Evolutionary conservation across 1,140 invertebrate species (phyloP).

Genomic region (Leptoteleia sp.): DNA sequence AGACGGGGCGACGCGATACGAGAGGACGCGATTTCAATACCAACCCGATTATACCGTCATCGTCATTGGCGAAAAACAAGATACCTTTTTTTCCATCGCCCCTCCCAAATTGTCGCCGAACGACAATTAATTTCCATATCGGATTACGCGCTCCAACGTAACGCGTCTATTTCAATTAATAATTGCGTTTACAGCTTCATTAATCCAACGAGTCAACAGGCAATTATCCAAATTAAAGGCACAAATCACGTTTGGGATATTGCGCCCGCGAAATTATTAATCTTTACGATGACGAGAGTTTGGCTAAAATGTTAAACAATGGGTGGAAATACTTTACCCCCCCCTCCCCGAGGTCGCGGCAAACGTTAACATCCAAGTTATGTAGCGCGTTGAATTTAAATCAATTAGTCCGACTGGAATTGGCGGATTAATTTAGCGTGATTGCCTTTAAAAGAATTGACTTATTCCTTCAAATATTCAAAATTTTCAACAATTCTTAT

Average conservation of each 20-base stretch:
- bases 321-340: constrained; percentile 32
- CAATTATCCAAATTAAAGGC: constrained; percentile 65
- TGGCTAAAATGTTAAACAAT: constrained; percentile 75
- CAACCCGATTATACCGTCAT: constrained; percentile 38
- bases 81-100: constrained; percentile 18
- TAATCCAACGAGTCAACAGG: constrained; percentile 62
- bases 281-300: constrained; percentile 69
- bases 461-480: too few relatives aligned
- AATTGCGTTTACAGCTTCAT: constrained; percentile 60
- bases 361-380: constrained; percentile 44
- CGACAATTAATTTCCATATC: constrained; percentile 33
- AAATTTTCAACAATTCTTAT: too few relatives aligned
- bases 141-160: constrained; percentile 26
- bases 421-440: constrained; percentile 36
- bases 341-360: constrained; percentile 29
- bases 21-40: constrained; percentile 21
- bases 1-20: neutral
- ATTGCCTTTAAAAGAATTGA: constrained; percentile 40
- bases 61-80: constrained; percentile 16
- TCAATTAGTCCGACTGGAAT: constrained; percentile 41
- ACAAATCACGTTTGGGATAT: constrained; percentile 60
- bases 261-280: constrained; percentile 63
- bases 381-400: constrained; percentile 52
- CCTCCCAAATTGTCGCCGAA: constrained; percentile 13
- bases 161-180: constrained; percentile 55